Evolutionary conservation across 2,797 vertebrate species (phyloP).

Genomic region (Pogonophryne albipinna): DNA sequence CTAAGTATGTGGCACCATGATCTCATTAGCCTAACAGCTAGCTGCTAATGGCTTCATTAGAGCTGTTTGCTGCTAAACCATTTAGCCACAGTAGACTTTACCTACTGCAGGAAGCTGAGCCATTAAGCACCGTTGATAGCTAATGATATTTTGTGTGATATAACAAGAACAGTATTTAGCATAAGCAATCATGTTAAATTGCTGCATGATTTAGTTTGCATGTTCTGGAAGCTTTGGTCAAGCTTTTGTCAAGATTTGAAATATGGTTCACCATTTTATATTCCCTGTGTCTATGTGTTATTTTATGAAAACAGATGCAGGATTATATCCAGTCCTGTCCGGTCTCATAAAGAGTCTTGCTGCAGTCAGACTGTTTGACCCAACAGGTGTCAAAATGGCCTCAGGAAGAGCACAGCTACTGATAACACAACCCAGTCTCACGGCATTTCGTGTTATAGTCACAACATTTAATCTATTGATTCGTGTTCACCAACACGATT

Average conservation of each 20-base stretch:
- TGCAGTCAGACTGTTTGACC: conserved; percentile 60
- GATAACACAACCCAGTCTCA: too few relatives aligned
- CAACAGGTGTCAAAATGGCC: conserved; percentile 60
- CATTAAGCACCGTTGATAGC: conserved; percentile 44
- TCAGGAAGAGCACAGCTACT: conserved; percentile 70
- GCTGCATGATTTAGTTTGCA: neutral
- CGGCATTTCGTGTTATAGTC: too few relatives aligned
- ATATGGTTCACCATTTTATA: neutral
- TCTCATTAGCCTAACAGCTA: conserved; percentile 71
- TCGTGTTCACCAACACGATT: too few relatives aligned
- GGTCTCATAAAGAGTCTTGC: conserved; percentile 15
- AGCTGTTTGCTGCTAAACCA: conserved; percentile 62
- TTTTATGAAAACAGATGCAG: neutral
- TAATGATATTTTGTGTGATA: conserved; percentile 32
- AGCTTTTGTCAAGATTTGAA: neutral
- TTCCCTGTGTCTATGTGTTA: neutral
- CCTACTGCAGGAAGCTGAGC: conserved; percentile 47
- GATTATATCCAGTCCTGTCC: neutral
- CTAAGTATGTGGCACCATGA: conserved; percentile 55
- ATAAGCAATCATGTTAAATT: neutral
- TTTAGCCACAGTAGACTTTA: conserved; percentile 53
- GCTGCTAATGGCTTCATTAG: conserved; percentile 67
- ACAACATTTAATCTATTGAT: too few relatives aligned
- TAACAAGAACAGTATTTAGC: conserved; percentile 24
- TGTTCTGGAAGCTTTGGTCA: neutral